Base-by-base conservation (phyloP, 2,113 vertebrate genomes). In the Symphodus melops region DNA sequence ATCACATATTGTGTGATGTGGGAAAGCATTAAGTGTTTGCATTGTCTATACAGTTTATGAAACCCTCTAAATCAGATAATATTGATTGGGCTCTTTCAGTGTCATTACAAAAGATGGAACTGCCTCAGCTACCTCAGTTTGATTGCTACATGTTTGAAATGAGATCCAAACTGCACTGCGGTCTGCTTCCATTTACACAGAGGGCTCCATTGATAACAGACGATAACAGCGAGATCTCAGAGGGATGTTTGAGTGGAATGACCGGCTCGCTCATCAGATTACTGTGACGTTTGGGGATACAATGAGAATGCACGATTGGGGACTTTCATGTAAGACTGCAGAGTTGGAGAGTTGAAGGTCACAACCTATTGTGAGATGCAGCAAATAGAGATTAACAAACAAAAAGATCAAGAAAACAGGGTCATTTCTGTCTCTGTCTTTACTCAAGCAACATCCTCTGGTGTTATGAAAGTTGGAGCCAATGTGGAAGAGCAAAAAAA, bases 101-200 rank as follows among this genome's bases (percentile, higher is more conserved):
- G 37, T 71, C 59, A 57, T 54, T 53, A 53, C 62, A 62, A 10
- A 72, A 54, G 51, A 74, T 54, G n/a, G 51, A 72, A 16, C 59
- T 7, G 61, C 46, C 58, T 54, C 72, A 9, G 41, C 53, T 75
- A 58, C 72, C 64, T 75, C 67, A 53, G 73, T 80, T 71, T 83
- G 75, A 89, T 77, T 69, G 42, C 56, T 54, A 23, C 59, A 75
- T 51, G 79, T 76, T 61, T 72, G 83, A 72, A 84, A 86, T 75
- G 73, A 74, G 75, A 86, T 79, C 82, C 56, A 77, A 81, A 79
- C 72, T 58, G 65, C 73, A 51, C 21, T n/a, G 28, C 70, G 11
- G 67, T 41, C 54, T 62, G 70, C 78, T 54, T 68, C 77, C 72
- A 51, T 73, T 84, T 86, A 57, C 80, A 81, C 84, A 77, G 55